Evolutionary conservation across 2,797 vertebrate species (phyloP).

Genomic region (Leptatherina wallacei): DNA sequence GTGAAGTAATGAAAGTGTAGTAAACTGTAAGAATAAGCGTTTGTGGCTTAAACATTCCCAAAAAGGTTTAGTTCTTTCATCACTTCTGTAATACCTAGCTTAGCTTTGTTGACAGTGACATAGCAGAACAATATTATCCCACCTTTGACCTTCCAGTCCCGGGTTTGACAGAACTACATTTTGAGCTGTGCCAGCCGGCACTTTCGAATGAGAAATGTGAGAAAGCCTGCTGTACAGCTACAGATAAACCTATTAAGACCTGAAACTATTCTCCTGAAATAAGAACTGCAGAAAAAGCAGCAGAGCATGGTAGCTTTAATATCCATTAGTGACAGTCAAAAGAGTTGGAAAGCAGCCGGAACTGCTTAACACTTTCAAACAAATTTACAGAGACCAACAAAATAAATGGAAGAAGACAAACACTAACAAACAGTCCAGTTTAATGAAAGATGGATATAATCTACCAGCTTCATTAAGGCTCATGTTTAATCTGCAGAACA

Average conservation of each 20-base stretch:
- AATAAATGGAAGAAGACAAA: constrained; percentile 54
- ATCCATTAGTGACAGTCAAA: constrained; percentile 20
- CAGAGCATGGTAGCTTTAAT: not conserved
- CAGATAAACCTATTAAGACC: constrained; percentile 1
- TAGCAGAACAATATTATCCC: constrained; percentile 33
- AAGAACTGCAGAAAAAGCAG: not conserved
- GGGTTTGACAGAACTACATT: constrained; percentile 19
- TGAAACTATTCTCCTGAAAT: not conserved
- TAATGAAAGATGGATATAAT: constrained; percentile 37
- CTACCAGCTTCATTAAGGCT: constrained; percentile 12
- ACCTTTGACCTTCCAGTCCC: constrained; percentile 35
- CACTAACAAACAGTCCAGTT: constrained; percentile 39
- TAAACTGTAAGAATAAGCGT: not conserved
- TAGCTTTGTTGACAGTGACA: constrained; percentile 48
- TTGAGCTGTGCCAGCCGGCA: constrained; percentile 16
- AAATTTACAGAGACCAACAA: constrained; percentile 30
- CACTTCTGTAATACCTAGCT: not conserved
- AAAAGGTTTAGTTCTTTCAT: not conserved
- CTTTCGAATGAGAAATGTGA: constrained; percentile 35
- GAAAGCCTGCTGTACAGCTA: constrained; percentile 1
- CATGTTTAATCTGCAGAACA: constrained; percentile 17
- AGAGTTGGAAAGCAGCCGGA: constrained; percentile 20
- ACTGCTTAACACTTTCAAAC: constrained; percentile 34
- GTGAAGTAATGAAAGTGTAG: not conserved
- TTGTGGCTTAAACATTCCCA: not conserved